phyloP scores from a whole-genome alignment of 2,888 invertebrate species.

The Andrena flavipes region DNA sequence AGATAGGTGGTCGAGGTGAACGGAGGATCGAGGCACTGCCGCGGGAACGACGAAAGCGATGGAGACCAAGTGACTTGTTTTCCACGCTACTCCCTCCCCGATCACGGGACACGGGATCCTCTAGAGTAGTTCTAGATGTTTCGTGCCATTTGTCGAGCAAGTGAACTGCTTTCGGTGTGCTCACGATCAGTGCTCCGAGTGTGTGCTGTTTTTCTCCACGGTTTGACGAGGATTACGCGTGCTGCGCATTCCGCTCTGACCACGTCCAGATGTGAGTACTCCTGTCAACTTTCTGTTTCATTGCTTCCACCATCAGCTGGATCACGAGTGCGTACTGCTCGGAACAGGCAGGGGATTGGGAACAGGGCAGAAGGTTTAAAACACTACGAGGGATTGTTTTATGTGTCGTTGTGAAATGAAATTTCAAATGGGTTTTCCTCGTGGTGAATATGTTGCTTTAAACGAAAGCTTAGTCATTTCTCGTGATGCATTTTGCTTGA shows the following conservation, averaged over 20 bases:
- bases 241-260: slow-evolving; percentile 27
- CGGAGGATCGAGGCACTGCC: not conserved
- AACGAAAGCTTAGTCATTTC: no score
- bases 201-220: slow-evolving; percentile 57
- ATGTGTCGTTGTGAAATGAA: no score
- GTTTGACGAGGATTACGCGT: slow-evolving; percentile 63
- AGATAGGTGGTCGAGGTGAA: not conserved
- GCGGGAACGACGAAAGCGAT: slow-evolving; percentile 35
- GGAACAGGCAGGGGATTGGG: not conserved
- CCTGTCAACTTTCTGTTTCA: not conserved
- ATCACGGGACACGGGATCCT: slow-evolving; percentile 42
- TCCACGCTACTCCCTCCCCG: slow-evolving; percentile 1
- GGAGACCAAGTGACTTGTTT: slow-evolving; percentile 58
- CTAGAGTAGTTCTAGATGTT: slow-evolving; percentile 64
- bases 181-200: slow-evolving; percentile 62
- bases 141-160: slow-evolving; percentile 50
- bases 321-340: not conserved
- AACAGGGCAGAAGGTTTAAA: no score
- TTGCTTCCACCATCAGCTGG: not conserved
- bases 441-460: no score
- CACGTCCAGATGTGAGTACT: slow-evolving; percentile 48
- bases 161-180: slow-evolving; percentile 65
- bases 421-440: no score
- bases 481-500: no score
- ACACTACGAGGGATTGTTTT: no score